Evolutionary conservation across 2,888 invertebrate species (phyloP), one percentile per base, ranked within the genome.

Genomic region (Leptopilina drosophilae): DNA sequence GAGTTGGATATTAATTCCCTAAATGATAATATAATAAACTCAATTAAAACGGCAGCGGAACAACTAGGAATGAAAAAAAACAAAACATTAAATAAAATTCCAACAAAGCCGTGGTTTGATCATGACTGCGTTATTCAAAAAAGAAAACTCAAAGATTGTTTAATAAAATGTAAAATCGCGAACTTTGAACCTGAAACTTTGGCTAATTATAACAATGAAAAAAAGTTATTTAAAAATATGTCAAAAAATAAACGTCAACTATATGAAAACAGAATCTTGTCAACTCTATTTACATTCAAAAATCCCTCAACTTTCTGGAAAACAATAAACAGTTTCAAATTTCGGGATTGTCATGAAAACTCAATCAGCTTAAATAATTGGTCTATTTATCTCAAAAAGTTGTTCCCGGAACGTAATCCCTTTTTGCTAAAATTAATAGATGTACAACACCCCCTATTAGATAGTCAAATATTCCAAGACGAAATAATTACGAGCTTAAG

Each of bases 71-170:
- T 53, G 42, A 53, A 46, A 69, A 69, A 42, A 20, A 46, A 20
- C 20, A 20, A 20, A 53, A 53, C 42, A 46, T 26, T 67, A n/a
- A 33, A 59, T 59, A 59, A 59, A 15, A 59, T 4, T 15, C 59
- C 15, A 8, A 69, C 46, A 46, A 20, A 69, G 9, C 76, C 76
- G 26, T 76, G 56, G 76, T 76, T 56, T 8, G 56, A 76, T 56
- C n/a, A 76, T 40, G 76, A 76, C 2, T 76, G 76, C 26, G 53
- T 53, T 15, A 5, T n/a, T 26, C 53, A 53, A 26, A 76, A 76
- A 76, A 76, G 76, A 59, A 56, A 56, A 33, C 59, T 76, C 5
- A 56, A 59, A 56, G 53, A 56, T 9, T 15, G 40, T 59, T 12
- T 59, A n/a, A 53, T 7, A 53, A 8, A 42, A 12, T 73, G 73